These are phyloP conservation scores for Irena cyanogastra DNA, from an alignment of 2,113 vertebrate species.

Conservation along the genomic window DNA sequence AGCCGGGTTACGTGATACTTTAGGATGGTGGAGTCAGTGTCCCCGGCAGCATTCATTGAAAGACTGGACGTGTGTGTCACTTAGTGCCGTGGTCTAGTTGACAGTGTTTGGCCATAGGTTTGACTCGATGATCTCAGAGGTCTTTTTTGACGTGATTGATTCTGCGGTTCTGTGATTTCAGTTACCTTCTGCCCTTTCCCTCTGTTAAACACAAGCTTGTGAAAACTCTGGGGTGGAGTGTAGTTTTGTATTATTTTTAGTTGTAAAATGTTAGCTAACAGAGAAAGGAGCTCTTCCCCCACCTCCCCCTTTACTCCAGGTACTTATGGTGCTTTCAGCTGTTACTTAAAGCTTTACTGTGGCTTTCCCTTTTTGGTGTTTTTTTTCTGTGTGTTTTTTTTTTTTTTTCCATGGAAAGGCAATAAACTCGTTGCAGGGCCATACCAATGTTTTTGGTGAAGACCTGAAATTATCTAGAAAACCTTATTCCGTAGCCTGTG, in stretches of 20 bases:
- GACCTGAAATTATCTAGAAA: not conserved
- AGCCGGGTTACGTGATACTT: not conserved
- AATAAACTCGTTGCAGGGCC: fast-evolving
- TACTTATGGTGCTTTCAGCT: not conserved
- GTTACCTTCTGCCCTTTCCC: not conserved
- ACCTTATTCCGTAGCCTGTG: not conserved
- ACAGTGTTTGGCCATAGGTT: not conserved
- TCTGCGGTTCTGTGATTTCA: not conserved
- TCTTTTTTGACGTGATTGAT: not conserved
- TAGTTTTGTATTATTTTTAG: not conserved
- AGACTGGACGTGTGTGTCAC: not conserved
- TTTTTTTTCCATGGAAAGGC: not conserved
- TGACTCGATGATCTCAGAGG: not conserved
- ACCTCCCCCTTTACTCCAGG: not conserved
- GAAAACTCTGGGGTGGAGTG: not conserved
- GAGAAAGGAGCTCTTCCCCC: not conserved
- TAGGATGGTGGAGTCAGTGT: not conserved
- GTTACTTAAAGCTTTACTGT: not conserved
- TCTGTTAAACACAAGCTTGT: not conserved
- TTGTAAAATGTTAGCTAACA: not conserved
- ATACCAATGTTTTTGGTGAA: not conserved
- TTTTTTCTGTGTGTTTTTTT: no score
- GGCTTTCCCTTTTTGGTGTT: not conserved
- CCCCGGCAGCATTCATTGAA: not conserved
- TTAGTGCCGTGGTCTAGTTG: not conserved